phyloP scores from a whole-genome alignment of 2,113 vertebrate genomes.

The Amblyopsis rosae region DNA sequence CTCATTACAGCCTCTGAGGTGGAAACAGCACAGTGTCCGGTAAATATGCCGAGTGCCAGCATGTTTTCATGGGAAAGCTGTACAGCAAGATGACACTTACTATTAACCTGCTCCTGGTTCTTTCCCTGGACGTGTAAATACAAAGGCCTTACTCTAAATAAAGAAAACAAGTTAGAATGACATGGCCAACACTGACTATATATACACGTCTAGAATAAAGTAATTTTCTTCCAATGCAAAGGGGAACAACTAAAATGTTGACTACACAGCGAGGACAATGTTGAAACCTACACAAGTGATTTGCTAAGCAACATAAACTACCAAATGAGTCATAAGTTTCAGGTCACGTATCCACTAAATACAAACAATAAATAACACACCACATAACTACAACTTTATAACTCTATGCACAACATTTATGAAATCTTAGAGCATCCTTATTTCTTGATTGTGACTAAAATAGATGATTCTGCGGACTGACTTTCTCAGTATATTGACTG shows the following conservation, averaged over 20 bases:
- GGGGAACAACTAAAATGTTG: neutral
- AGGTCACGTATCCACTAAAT: no score
- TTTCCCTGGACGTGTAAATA: conserved; percentile 95
- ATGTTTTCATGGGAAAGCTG: neutral
- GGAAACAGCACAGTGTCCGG: no score
- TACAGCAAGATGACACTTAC: conserved; percentile 77
- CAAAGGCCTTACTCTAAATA: conserved; percentile 85
- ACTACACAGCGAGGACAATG: no score
- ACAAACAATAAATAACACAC: no score
- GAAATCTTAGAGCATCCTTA: no score
- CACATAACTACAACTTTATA: no score
- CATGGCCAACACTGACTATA: conserved; percentile 5
- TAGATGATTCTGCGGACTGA: no score
- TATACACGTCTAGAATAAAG: neutral
- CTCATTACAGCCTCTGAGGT: conserved; percentile 86
- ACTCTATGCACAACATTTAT: no score
- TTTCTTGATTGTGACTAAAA: no score
- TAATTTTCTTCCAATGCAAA: neutral
- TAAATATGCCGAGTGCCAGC: neutral
- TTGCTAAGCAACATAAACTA: neutral
- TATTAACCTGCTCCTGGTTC: conserved; percentile 89
- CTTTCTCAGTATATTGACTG: no score
- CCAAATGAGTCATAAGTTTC: no score
- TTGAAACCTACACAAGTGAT: neutral
- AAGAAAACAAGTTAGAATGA: conserved; percentile 37